Evolutionary conservation across 2,113 vertebrate genomes (phyloP).

Genomic region (Myocastor coypus): DNA sequence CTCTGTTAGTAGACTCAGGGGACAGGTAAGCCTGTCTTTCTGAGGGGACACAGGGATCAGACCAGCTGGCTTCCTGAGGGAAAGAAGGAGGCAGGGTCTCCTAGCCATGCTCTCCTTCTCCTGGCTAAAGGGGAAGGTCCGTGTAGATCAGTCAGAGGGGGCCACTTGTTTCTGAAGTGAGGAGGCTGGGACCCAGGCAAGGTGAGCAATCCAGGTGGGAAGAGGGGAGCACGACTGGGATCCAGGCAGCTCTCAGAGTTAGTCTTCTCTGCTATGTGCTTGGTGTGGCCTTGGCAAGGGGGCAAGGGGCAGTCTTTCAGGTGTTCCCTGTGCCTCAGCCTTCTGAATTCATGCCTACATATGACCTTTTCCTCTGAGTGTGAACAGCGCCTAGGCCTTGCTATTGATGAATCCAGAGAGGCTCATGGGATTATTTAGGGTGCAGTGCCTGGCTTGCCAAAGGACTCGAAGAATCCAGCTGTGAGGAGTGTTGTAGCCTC

Average conservation of each 20-base stretch:
- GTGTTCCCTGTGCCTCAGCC: no score
- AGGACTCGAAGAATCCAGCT: neutral
- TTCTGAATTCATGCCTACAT: neutral
- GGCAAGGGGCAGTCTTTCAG: neutral
- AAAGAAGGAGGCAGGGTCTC: neutral
- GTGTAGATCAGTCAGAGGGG: no score
- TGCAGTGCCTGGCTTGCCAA: neutral
- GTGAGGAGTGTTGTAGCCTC: neutral
- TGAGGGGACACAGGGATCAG: neutral
- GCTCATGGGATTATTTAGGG: accelerated
- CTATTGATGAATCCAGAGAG: neutral
- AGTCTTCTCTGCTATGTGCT: neutral
- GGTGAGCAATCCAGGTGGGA: neutral
- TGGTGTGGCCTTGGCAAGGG: neutral
- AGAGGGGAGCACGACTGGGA: neutral
- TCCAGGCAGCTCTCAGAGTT: neutral
- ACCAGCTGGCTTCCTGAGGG: accelerated
- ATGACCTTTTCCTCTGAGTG: neutral
- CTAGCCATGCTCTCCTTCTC: accelerated
- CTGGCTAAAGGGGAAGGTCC: neutral
- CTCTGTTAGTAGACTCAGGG: neutral
- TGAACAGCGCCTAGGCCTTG: neutral
- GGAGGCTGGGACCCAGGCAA: neutral
- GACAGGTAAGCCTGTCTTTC: no score
- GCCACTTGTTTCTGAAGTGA: no score